These are phyloP conservation scores for Chironomus riparius DNA, from an alignment of 2,888 invertebrate genomes.

Conservation along the genomic window DNA sequence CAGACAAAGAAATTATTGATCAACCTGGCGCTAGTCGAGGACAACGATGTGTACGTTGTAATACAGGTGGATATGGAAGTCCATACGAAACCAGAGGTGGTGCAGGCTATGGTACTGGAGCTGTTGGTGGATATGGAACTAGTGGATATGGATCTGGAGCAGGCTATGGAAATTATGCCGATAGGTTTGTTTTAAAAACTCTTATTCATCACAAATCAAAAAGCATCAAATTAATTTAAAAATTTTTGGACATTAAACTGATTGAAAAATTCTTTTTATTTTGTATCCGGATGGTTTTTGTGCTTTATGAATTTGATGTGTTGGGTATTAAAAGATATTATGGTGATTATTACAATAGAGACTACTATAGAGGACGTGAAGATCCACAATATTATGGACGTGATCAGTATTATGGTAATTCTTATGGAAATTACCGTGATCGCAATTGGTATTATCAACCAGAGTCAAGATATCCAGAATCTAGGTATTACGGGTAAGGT, in stretches of 20 bases:
- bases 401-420: not conserved
- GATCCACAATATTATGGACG: slow-evolving; percentile 6
- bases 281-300: slow-evolving; percentile 1
- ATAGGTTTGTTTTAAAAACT: slow-evolving; percentile 5
- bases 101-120: not conserved
- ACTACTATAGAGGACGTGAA: slow-evolving; percentile 14
- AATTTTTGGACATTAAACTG: not conserved
- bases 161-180: slow-evolving; percentile 10
- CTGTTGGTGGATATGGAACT: not conserved
- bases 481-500: not conserved
- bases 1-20: not conserved
- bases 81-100: not conserved
- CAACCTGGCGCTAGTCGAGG: not conserved
- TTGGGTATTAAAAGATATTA: not conserved
- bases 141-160: not conserved
- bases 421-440: slow-evolving; percentile 23
- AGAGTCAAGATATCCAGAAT: slow-evolving; percentile 25
- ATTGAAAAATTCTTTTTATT: not conserved
- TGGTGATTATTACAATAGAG: slow-evolving; percentile 28
- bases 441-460: slow-evolving; percentile 32
- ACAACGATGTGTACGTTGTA: slow-evolving; percentile 6
- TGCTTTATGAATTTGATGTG: not conserved
- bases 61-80: not conserved
- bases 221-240: not conserved
- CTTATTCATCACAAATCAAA: not conserved